phyloP scores from a whole-genome alignment of 2,888 invertebrate genomes.

The Eulithis testata region DNA sequence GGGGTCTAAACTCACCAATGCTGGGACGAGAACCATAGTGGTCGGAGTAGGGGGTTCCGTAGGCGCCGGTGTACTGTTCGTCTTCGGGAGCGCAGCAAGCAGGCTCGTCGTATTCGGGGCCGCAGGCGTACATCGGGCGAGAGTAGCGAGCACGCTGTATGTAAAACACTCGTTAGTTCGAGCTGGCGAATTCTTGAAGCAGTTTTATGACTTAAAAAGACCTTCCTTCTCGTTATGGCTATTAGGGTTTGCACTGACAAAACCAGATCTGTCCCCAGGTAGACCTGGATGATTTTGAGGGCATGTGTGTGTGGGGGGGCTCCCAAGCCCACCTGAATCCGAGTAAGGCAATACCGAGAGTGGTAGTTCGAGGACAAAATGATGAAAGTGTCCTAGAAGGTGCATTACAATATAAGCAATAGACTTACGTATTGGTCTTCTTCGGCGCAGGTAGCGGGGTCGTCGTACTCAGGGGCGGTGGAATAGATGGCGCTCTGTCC shows the following conservation, averaged over 20 bases:
- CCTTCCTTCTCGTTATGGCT: too few relatives aligned
- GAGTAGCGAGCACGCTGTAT: conserved; percentile 87
- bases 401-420: too few relatives aligned
- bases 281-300: too few relatives aligned
- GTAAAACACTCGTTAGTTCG: too few relatives aligned
- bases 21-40: conserved; percentile 95
- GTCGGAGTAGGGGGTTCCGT: conserved; percentile 95
- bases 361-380: too few relatives aligned
- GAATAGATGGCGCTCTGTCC: conserved; percentile 93
- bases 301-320: too few relatives aligned
- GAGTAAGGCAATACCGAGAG: too few relatives aligned
- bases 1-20: conserved; percentile 79
- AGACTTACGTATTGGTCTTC: conserved; percentile 93
- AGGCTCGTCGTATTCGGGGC: conserved; percentile 96
- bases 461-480: conserved; percentile 95
- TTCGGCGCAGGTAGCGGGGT: conserved; percentile 96
- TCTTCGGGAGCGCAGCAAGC: conserved; percentile 96
- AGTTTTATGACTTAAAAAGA: too few relatives aligned
- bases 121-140: conserved; percentile 87
- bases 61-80: conserved; percentile 95
- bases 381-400: not conserved
- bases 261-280: too few relatives aligned
- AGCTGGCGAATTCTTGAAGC: too few relatives aligned
- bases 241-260: too few relatives aligned
- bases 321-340: too few relatives aligned